phyloP scores from a whole-genome alignment of 2,797 vertebrate genomes.

The Pseudochirops cupreus region DNA sequence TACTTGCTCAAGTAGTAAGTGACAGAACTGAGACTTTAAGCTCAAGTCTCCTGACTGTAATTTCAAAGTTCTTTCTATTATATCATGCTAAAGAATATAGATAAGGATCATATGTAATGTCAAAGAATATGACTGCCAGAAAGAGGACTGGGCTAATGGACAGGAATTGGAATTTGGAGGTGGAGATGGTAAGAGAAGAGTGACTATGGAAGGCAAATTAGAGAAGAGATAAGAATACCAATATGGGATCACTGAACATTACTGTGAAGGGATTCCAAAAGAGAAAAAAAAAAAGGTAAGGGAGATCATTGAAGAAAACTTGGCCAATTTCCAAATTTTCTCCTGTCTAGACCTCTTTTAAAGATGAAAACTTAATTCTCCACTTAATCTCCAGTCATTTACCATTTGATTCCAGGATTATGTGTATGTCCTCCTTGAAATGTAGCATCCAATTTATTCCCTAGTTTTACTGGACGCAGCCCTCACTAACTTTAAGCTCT shows the following conservation, averaged over 20 bases:
- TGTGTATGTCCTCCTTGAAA: not conserved
- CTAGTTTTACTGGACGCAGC: not conserved
- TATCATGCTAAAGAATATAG: not conserved
- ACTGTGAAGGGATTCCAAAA: not conserved
- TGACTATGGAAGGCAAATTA: not conserved
- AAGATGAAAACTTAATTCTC: not conserved
- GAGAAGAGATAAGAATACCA: not conserved
- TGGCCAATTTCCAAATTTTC: not conserved
- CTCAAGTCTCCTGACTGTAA: not conserved
- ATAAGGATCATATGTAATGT: not conserved
- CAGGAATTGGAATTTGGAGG: not conserved
- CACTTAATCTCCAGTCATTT: not conserved
- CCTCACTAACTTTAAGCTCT: not conserved
- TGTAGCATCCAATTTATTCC: not conserved
- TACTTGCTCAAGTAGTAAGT: not conserved
- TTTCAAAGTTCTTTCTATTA: not conserved
- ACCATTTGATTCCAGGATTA: not conserved
- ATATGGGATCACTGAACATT: not conserved
- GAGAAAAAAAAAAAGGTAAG: not conserved
- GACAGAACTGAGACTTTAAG: not conserved
- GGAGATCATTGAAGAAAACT: not conserved
- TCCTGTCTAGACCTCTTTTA: not conserved
- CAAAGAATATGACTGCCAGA: not conserved
- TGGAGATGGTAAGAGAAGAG: not conserved
- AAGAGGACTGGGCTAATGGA: not conserved